phyloP scores from a whole-genome alignment of 2,888 invertebrate genomes.

The Galeruca laticollis region DNA sequence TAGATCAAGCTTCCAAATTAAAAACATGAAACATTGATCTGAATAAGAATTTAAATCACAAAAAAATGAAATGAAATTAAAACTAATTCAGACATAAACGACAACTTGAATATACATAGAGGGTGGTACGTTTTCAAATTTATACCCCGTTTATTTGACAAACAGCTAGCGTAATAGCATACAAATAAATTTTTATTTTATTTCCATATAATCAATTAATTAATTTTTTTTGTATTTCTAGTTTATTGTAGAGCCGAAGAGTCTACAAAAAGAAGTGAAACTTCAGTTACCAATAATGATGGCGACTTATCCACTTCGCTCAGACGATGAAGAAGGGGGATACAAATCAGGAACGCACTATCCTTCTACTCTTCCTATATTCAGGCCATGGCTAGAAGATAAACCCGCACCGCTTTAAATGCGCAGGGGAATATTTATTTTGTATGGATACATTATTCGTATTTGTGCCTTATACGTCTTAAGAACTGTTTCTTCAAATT shows the following conservation, averaged over 20 bases:
- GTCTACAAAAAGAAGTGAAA: conserved; percentile 91
- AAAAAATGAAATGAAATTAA: too few relatives aligned
- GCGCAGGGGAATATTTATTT: neutral
- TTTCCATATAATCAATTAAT: conserved; percentile 28
- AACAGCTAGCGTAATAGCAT: too few relatives aligned
- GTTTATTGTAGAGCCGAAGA: conserved; percentile 93
- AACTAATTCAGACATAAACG: too few relatives aligned
- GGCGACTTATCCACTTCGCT: conserved; percentile 89
- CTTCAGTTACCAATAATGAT: conserved; percentile 91
- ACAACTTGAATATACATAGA: too few relatives aligned
- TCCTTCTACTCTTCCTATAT: conserved; percentile 91
- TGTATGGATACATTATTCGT: neutral
- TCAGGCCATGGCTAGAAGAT: conserved; percentile 90
- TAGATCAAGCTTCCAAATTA: too few relatives aligned
- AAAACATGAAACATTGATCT: too few relatives aligned
- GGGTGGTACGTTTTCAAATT: too few relatives aligned
- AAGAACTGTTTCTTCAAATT: neutral
- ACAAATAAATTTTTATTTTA: too few relatives aligned
- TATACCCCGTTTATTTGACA: too few relatives aligned
- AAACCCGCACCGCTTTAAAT: conserved; percentile 64
- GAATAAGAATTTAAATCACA: too few relatives aligned
- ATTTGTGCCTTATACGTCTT: neutral
- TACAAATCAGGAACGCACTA: conserved; percentile 90
- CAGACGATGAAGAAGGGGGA: conserved; percentile 73
- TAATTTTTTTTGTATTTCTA: conserved; percentile 63